Base-by-base conservation (phyloP, 2,113 vertebrate genomes). In the Sapayoa aenigma region DNA sequence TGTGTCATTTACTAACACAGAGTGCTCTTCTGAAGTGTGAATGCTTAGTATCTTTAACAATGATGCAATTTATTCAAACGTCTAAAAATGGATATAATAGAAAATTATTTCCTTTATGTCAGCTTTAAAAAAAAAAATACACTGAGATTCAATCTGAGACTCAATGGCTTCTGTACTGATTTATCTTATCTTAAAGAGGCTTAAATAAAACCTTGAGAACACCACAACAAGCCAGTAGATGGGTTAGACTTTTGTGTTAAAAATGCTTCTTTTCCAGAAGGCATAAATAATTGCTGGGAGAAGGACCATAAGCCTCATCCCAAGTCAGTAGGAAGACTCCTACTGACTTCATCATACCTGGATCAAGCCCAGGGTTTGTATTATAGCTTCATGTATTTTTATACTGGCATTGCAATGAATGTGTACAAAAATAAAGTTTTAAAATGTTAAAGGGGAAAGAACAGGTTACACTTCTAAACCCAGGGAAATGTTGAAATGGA, bases 361-460 rank as follows among this genome's bases (percentile, higher is more conserved):
- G 94, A 95, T 72, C 9, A 49, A 90, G 41, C 69, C 76, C 90
- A 94, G 58, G 37, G 53, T 87, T 94, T 92, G 60, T 84, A 96
- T 84, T 96, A 63, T 18, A 84, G 56, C 41, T 76, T 55, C 35
- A 72, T 44, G 53, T 68, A 81, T 93, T 95, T 96, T 94, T 93
- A 41, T 52, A 68, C 41, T 7, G 31, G 47, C 52, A 47, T 19
- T 25, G 83, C 46, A 75, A 59, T 46, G 47, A 71, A 81, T 86
- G 80, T 56, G 56, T 88, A 52, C 84, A 68, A 72, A 94, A 96
- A 94, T 41, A 63, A 91, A 96, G n/a, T 80, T 93, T 73, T 68
- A 20, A 96, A 95, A 96, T 92, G 92, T 92, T 92, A 95, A 92
- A 95, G 69, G 88, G 71, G 69, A 78, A 90, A 92, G 85, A 86